phyloP scores from a whole-genome alignment of 2,888 invertebrate genomes.

The Euplagia quadripunctaria region DNA sequence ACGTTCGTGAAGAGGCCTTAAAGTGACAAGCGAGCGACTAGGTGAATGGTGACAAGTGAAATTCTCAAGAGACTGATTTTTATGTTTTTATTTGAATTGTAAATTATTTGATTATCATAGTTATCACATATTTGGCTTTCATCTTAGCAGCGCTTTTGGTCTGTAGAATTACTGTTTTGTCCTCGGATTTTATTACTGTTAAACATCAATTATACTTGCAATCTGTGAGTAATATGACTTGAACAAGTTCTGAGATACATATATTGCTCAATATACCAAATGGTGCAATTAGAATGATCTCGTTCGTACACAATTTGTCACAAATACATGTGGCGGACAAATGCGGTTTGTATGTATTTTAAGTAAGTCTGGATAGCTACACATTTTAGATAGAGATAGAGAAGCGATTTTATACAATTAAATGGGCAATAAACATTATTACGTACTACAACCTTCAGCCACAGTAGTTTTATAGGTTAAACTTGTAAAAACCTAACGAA shows the following conservation, averaged over 20 bases:
- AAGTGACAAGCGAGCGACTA: slow-evolving; percentile 48
- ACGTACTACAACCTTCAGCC: too few species aligned
- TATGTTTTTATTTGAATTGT: slow-evolving; percentile 68
- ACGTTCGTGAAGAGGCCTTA: slow-evolving; percentile 66
- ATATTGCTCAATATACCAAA: slow-evolving; percentile 17
- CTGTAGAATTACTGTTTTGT: slow-evolving; percentile 53
- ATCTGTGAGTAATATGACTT: neutral
- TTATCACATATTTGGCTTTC: slow-evolving; percentile 64
- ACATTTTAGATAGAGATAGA: too few species aligned
- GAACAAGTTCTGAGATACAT: slow-evolving; percentile 1
- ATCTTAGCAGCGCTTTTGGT: slow-evolving; percentile 38
- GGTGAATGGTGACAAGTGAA: slow-evolving; percentile 52
- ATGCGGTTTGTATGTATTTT: slow-evolving; percentile 23
- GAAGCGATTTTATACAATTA: too few species aligned
- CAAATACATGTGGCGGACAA: slow-evolving; percentile 31
- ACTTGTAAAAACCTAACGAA: neutral
- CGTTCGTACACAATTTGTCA: slow-evolving; percentile 12
- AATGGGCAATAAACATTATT: too few species aligned
- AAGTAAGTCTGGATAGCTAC: neutral
- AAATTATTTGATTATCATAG: slow-evolving; percentile 61
- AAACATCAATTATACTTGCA: slow-evolving; percentile 16
- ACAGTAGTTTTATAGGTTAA: too few species aligned
- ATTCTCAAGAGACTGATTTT: slow-evolving; percentile 76
- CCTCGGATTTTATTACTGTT: slow-evolving; percentile 26
- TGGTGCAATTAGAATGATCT: slow-evolving; percentile 37